Base-by-base conservation (phyloP, 1,140 invertebrate genomes). In the Mesaphorura yosii region DNA sequence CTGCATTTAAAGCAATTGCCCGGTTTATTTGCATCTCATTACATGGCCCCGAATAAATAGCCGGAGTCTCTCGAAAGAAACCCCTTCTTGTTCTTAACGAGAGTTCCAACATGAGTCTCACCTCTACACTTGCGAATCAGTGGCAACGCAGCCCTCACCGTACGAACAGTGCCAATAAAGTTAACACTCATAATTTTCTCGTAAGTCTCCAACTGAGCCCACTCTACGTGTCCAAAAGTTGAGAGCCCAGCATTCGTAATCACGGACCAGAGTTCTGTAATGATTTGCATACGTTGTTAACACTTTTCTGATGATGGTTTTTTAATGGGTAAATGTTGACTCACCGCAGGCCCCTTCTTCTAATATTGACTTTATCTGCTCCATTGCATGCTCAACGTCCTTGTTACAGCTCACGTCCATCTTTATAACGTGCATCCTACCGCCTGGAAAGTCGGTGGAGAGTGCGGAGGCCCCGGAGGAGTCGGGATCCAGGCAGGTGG, bases 221-320 rank as follows among this genome's bases (percentile, higher is more conserved):
- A 87, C 72, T 93, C 89, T 51, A 90, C 78, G 72, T 90, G 86
- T 1, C 88, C 88, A 45, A 88, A 78, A 19, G 84, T 82, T 60
- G 86, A 81, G 12, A 53, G 17, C 22, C 55, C 51, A 12, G 52
- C 57, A 23, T 58, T 58, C 1, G 57, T 58, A 19, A 58, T 58
- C 3, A 54, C 48, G 34, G 57, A 51, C 57, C 57, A 58, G 22
- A 58, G 23, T 20, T 40, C 42, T 51, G 20, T 12, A 55, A 53
- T 53, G 3, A 40, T 45, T 51, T 46, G 2, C n/a, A 1, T 1
- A 27, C 26, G 38, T 42, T 42, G 17, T 38, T 45, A 5, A 15
- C 22, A 10, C 31, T 51, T n/a, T n/a, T n/a, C n/a, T n/a, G n/a
- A n/a, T n/a, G n/a, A n/a, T n/a, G n/a, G n/a, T n/a, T n/a, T n/a